Conservation (phyloP, 2,888 invertebrate species). For the Stramonita haemastoma region DNA sequence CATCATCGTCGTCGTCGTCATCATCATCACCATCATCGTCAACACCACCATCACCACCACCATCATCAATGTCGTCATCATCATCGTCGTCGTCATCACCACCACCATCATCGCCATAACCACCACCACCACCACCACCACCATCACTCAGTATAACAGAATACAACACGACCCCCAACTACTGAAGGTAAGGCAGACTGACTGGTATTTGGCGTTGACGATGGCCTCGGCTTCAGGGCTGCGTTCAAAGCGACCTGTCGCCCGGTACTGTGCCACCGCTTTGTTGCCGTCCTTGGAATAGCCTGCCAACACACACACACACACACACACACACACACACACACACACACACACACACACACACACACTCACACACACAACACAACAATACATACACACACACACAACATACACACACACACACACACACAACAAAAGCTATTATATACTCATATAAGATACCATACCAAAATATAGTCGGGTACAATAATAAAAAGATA, state of each 20-base stretch:
- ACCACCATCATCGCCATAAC: neutral
- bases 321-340: neutral
- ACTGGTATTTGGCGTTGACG: constrained; percentile 76
- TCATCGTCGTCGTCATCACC: too few relatives aligned
- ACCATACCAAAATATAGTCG: too few relatives aligned
- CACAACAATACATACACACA: neutral
- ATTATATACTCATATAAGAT: too few relatives aligned
- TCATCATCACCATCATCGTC: too few relatives aligned
- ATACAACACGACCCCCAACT: neutral
- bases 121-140: neutral
- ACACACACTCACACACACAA: neutral
- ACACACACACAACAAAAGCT: too few relatives aligned
- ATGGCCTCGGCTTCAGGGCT: constrained; percentile 72
- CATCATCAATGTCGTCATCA: too few relatives aligned
- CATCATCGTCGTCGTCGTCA: too few relatives aligned
- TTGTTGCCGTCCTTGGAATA: constrained; percentile 72
- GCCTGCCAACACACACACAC: constrained; percentile 50
- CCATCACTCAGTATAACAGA: neutral
- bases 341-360: neutral
- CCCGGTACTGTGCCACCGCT: constrained; percentile 66
- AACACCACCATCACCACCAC: too few relatives aligned
- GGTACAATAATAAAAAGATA: too few relatives aligned
- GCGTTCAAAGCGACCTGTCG: constrained; percentile 68
- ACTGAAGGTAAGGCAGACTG: constrained; percentile 45
- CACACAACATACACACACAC: neutral